Conservation (phyloP, 2,888 invertebrate species). For the Spodoptera littoralis region DNA sequence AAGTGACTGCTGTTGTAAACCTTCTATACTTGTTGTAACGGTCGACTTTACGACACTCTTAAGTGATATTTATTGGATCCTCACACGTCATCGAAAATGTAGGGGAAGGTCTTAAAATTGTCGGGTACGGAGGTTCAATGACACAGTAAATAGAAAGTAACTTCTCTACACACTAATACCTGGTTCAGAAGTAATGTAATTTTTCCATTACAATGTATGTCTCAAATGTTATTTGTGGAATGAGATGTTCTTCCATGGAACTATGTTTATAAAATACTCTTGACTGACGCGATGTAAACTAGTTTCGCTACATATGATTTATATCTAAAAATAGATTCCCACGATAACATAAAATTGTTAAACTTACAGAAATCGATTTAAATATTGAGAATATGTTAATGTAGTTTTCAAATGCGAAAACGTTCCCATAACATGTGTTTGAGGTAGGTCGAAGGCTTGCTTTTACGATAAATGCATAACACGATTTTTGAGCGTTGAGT, state of each 20-base stretch:
- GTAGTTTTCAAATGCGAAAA: not conserved
- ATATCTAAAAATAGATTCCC: conserved; percentile 28
- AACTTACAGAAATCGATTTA: conserved; percentile 12
- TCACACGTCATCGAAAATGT: conserved; percentile 41
- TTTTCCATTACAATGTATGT: no score
- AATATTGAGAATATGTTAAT: conserved; percentile 3
- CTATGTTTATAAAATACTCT: conserved; percentile 3
- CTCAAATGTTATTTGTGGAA: no score
- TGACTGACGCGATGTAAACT: conserved; percentile 6
- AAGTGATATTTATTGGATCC: conserved; percentile 51
- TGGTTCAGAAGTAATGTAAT: not conserved
- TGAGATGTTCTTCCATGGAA: not conserved
- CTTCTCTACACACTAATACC: not conserved
- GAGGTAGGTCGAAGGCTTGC: conserved; percentile 3
- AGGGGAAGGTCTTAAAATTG: conserved; percentile 20
- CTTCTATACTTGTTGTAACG: conserved; percentile 8
- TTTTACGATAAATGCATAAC: conserved; percentile 23
- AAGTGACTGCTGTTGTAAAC: conserved; percentile 12
- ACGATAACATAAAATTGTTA: conserved; percentile 37
- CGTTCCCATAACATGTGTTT: no score
- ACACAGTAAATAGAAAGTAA: not conserved
- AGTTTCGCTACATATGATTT: conserved; percentile 14
- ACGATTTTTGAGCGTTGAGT: no score
- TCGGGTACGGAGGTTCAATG: not conserved
- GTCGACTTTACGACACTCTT: conserved; percentile 35